Base-by-base conservation (phyloP, 1,140 invertebrate species). In the Archegozetes longisetosus region DNA sequence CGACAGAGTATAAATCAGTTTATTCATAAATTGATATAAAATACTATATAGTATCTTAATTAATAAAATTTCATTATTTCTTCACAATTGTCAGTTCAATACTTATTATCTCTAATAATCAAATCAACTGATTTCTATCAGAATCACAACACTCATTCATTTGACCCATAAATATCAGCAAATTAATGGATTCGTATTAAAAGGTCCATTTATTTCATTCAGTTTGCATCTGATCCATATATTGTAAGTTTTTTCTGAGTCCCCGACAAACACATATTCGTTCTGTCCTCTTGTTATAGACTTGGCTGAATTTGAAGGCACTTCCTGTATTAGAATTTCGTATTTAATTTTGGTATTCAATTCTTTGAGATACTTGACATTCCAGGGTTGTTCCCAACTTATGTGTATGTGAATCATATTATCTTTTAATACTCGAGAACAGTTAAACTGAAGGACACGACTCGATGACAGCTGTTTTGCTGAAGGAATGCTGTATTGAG, bases 241-340 rank as follows among this genome's bases (percentile, higher is more conserved):
- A 51, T 51, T 20, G 20, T 26, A 40, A 9, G 32, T 9, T 9
- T 9, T 6, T 9, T 9, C 20, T 9, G 20, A n/a, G 6, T 51
- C 20, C n/a, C 4, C 4, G n/a, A 9, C 6, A 51, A 51, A 9
- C 13, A n/a, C 20, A 12, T 9, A 51, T 20, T 51, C 20, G 20
- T 20, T 51, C 6, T 9, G 4, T 6, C 12, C 24, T 4, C 4
- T 20, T 4, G n/a, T n/a, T 20, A 13, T 9, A 13, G 57, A 55
- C 32, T 59, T 23, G 2, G 60, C 55, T 32, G 61, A 40, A 9
- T 64, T 53, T 29, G 24, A 48, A 17, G 25, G 26, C 1, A 49
- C 22, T 25, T 32, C 29, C 22, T 68, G 66, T 25, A 67, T 48
- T 62, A 62, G 64, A 9, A 68, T 47, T 56, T 68, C 66, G 59